Conservation (phyloP, 2,797 vertebrate species). For the Trematomus bernacchii region DNA sequence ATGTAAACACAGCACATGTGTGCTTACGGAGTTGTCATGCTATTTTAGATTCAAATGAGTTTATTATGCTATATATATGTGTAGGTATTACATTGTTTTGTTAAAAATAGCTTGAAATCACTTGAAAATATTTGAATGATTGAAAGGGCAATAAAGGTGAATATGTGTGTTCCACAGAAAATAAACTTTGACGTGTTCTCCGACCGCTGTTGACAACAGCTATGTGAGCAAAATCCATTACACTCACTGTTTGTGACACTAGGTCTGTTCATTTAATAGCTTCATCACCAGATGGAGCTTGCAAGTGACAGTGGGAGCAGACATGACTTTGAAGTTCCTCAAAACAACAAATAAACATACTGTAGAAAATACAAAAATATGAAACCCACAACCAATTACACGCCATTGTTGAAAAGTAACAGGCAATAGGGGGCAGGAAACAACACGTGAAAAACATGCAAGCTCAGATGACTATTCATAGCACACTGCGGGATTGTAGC, state of each 20-base stretch:
- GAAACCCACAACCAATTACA: constrained; percentile 49
- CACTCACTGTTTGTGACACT: constrained; percentile 36
- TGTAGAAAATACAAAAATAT: constrained; percentile 43
- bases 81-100: too few relatives aligned
- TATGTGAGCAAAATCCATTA: constrained; percentile 46
- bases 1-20: constrained; percentile 35
- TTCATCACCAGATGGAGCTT: constrained; percentile 66
- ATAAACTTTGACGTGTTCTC: constrained; percentile 25
- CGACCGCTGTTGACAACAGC: constrained; percentile 50
- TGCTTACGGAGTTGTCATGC: not conserved
- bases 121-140: too few relatives aligned
- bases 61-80: too few relatives aligned
- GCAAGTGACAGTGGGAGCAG: constrained; percentile 55
- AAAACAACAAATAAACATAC: constrained; percentile 57
- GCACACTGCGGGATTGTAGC: not conserved
- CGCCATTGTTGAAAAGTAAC: constrained; percentile 23
- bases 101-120: too few relatives aligned
- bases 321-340: constrained; percentile 62
- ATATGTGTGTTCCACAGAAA: constrained; percentile 28
- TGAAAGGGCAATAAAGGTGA: constrained; percentile 3
- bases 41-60: too few relatives aligned
- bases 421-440: constrained; percentile 26
- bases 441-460: constrained; percentile 2
- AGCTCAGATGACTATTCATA: constrained; percentile 7
- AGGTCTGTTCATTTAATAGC: constrained; percentile 61